phyloP scores from a whole-genome alignment of 2,888 invertebrate species.

The Synanthedon formicaeformis region DNA sequence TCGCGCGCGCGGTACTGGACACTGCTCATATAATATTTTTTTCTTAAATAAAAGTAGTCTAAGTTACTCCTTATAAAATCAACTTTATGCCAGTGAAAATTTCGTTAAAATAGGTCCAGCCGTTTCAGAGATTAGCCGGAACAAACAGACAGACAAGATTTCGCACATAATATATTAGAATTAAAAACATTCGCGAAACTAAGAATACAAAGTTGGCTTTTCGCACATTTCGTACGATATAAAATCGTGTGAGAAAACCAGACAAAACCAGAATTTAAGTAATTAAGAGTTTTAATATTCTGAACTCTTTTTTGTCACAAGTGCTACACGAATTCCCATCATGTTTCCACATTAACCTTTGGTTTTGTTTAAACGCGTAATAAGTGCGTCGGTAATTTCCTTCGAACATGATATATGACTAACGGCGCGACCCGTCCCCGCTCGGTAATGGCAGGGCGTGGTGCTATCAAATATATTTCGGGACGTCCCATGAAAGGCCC shows the following conservation, averaged over 20 bases:
- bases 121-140: background rate
- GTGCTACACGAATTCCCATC: background rate
- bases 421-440: slow-evolving; percentile 21
- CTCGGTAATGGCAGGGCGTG: slow-evolving; percentile 37
- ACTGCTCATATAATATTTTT: too few relatives aligned
- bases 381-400: slow-evolving; percentile 35
- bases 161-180: too few relatives aligned
- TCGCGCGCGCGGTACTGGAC: too few relatives aligned
- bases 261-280: too few relatives aligned
- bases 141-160: background rate
- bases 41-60: too few relatives aligned
- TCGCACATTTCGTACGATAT: too few relatives aligned
- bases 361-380: slow-evolving; percentile 34
- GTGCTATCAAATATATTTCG: slow-evolving; percentile 21
- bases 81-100: background rate
- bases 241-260: too few relatives aligned
- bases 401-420: slow-evolving; percentile 13
- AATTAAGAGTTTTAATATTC: too few relatives aligned
- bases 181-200: too few relatives aligned
- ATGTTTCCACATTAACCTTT: slow-evolving; percentile 18
- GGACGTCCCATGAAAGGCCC: slow-evolving; percentile 32
- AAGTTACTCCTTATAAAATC: background rate
- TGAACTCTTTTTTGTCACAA: too few relatives aligned
- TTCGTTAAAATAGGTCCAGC: background rate
- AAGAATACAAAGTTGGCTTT: too few relatives aligned